Base-by-base conservation (phyloP, 2,888 invertebrate genomes). In the Aphodius sticticus region DNA sequence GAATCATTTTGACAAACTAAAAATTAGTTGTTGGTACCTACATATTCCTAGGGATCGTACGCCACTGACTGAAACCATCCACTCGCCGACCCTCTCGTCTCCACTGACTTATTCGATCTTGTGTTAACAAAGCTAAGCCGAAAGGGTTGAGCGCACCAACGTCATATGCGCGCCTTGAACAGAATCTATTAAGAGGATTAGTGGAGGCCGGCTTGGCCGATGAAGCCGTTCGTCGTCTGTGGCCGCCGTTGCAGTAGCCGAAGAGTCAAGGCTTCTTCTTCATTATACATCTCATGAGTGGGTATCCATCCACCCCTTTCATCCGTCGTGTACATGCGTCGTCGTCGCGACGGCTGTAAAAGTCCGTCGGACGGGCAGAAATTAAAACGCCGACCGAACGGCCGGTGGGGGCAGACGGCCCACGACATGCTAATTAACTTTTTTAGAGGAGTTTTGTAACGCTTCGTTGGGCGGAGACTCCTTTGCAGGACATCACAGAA, bases 141-240 rank as follows among this genome's bases (percentile, higher is more conserved):
- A 88, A 88, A 88, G 88, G 88, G 88, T 88, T 88, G 86, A 85
- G 85, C 86, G 76, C 77, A 78, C 77, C 78, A 85, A 85, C 85
- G 85, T 84, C 85, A 84, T 84, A 85, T 85, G 86, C 87, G 86
- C 87, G 87, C 87, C 88, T 89, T 87, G 88, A 87, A 87, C 87
- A 86, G 89, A 89, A 90, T 90, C 89, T 89, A 89, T 90, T 90
- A 90, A 90, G 89, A 87, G 89, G 90, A 90, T 90, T 90, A 90
- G 86, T 12, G 12, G 53, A 53, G 86, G 83, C 86, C 4, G 53
- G 53, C 86, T 87, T 53, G 53, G 53, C 86, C 87, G 87, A 88
- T 88, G 89, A 88, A 88, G 89, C 89, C 80, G 76, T 77, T 70
- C 80, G 78, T 76, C 75, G 69, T 78, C 80, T 81, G 74, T 80